Base-by-base conservation (phyloP, 2,888 invertebrate genomes). In the Portevinia maculata region DNA sequence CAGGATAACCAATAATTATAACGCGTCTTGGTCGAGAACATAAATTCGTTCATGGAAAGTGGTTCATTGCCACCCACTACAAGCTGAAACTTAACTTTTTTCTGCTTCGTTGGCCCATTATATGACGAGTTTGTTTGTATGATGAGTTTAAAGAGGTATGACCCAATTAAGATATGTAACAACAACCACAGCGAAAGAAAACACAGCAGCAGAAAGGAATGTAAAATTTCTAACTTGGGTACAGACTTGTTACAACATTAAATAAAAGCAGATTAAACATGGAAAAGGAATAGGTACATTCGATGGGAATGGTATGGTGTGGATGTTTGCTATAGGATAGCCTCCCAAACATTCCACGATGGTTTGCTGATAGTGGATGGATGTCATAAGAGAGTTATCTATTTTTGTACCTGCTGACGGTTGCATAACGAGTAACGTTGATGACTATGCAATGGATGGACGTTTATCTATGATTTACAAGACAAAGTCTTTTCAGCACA, bases 91-190 rank as follows among this genome's bases (percentile, higher is more conserved):
- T 41, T 44, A 19, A 39, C 39, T 15, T 39, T 39, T 39, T 44
- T 11, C 28, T 34, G 11, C 34, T 11, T 11, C 17, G 4, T 5
- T 39, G 39, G 11, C 2, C 3, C 44, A 30, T 30, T 17, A 44
- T 44, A 9, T 17, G 19, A 44, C 17, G 8, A n/a, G n/a, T n/a
- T n/a, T n/a, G n/a, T n/a, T n/a, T n/a, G n/a, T n/a, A n/a, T n/a
- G n/a, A n/a, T n/a, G 17, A 11, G 19, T 11, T 44, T 19, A 17
- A 17, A 19, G 11, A 19, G 19, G 44, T 44, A 9, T 17, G 19
- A 4, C 44, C 19, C 30, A 59, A 59, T 59, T 59, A 44, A 59
- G 59, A 55, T n/a, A n/a, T n/a, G n/a, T n/a, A n/a, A n/a, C n/a
- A n/a, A n/a, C n/a, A n/a, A n/a, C n/a, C n/a, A n/a, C n/a, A n/a